Evolutionary conservation across 1,140 invertebrate species (phyloP).

Genomic region (Zophobas morio): DNA sequence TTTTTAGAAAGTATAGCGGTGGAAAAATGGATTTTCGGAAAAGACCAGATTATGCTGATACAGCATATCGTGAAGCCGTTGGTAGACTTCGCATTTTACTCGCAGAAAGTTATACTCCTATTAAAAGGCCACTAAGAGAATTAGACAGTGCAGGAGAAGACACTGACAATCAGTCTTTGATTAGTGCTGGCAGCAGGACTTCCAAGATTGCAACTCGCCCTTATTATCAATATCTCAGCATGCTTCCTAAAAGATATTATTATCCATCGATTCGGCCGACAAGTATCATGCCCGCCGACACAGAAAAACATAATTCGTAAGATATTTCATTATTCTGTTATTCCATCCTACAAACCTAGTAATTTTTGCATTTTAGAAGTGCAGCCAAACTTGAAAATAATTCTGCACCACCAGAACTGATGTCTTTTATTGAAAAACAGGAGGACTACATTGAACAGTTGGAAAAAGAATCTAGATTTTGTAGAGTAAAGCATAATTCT

Average conservation of each 20-base stretch:
- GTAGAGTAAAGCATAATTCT: constrained; percentile 70
- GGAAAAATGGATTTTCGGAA: constrained; percentile 69
- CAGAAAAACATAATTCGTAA: constrained; percentile 54
- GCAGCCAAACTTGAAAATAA: constrained; percentile 51
- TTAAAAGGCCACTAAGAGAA: constrained; percentile 66
- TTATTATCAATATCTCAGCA: constrained; percentile 59
- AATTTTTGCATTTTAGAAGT: constrained; percentile 51
- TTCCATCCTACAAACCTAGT: neutral
- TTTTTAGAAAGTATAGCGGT: constrained; percentile 58
- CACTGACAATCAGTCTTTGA: constrained; percentile 70
- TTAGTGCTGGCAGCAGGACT: constrained; percentile 61
- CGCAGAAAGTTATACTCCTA: constrained; percentile 80
- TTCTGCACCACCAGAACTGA: constrained; percentile 69
- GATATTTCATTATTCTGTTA: constrained; percentile 12
- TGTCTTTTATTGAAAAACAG: constrained; percentile 84
- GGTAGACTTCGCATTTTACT: constrained; percentile 82
- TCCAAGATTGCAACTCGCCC: constrained; percentile 57
- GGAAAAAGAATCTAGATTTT: constrained; percentile 85
- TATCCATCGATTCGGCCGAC: constrained; percentile 55
- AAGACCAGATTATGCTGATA: constrained; percentile 83
- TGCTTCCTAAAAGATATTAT: constrained; percentile 66
- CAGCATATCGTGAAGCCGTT: constrained; percentile 86
- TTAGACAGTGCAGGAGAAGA: constrained; percentile 70
- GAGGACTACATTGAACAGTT: constrained; percentile 88
- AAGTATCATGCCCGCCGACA: constrained; percentile 31